Percentiles rank a stretch among this genome's conserved stretches.
Evolutionary conservation across 2,888 invertebrate genomes (phyloP).

Genomic region (Melanargia galathea): DNA sequence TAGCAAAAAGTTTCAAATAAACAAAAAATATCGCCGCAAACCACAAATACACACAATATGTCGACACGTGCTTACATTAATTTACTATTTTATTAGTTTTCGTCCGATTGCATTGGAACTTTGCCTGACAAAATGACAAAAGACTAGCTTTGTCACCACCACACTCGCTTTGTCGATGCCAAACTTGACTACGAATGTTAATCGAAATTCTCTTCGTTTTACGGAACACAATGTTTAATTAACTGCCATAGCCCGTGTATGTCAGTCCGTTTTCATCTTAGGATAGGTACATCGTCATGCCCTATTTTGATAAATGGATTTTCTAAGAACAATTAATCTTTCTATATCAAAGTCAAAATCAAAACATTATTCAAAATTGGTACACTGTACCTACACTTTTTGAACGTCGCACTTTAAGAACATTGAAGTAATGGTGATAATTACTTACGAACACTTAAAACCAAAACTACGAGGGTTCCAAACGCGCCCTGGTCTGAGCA

Average conservation of each 20-base stretch:
- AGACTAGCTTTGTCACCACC: neutral
- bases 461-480: too few species aligned
- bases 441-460: too few species aligned
- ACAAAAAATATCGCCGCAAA: neutral
- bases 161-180: neutral
- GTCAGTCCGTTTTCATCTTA: neutral
- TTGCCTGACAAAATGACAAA: conserved; percentile 2
- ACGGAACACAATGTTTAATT: neutral
- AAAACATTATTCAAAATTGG: too few species aligned
- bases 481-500: too few species aligned
- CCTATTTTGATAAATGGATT: too few species aligned
- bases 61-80: neutral
- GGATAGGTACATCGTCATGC: neutral
- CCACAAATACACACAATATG: neutral
- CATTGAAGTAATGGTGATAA: too few species aligned
- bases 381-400: too few species aligned
- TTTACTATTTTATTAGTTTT: conserved; percentile 12
- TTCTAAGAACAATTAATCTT: too few species aligned
- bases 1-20: neutral
- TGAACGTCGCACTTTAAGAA: too few species aligned
- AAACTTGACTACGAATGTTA: neutral
- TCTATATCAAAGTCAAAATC: too few species aligned
- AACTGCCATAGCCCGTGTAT: neutral
- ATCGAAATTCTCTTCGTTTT: neutral
- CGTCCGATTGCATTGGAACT: conserved; percentile 4